These are phyloP conservation scores for Ectemnius lituratus DNA, from an alignment of 2,888 invertebrate genomes.

Conservation along the genomic window DNA sequence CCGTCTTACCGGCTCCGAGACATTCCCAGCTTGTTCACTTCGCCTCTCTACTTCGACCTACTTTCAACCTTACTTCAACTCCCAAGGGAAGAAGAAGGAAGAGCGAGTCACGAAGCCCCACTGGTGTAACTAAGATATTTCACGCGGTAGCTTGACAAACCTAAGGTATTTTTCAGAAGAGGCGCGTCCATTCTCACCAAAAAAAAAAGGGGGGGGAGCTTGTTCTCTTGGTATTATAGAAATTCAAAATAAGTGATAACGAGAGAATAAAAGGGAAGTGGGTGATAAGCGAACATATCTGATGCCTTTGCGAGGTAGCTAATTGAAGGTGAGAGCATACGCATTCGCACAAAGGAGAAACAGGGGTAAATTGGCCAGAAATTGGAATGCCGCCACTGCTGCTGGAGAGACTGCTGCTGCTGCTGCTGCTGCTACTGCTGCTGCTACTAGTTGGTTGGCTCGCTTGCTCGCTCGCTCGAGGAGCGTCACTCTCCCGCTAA, in stretches of 20 bases:
- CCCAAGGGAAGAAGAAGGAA: conserved; percentile 19
- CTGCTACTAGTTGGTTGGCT: no score
- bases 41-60: conserved; percentile 56
- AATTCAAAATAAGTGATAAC: not conserved
- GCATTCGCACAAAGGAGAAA: not conserved
- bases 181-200: conserved; percentile 39
- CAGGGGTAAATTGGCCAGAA: not conserved
- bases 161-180: conserved; percentile 38
- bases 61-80: conserved; percentile 37
- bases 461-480: not conserved
- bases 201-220: not conserved
- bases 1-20: conserved; percentile 49
- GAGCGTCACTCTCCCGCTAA: conserved; percentile 24
- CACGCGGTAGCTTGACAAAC: conserved; percentile 19
- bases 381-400: not conserved
- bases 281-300: not conserved
- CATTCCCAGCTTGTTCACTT: conserved; percentile 46
- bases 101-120: conserved; percentile 53
- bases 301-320: not conserved
- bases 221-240: not conserved
- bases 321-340: conserved; percentile 1
- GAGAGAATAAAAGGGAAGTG: not conserved
- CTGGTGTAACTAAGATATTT: conserved; percentile 58
- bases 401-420: no score
- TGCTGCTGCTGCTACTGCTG: no score